Evolutionary conservation across 2,797 vertebrate species (phyloP), one percentile per base, ranked within the genome.

Genomic region (Orestias chungarensis): DNA sequence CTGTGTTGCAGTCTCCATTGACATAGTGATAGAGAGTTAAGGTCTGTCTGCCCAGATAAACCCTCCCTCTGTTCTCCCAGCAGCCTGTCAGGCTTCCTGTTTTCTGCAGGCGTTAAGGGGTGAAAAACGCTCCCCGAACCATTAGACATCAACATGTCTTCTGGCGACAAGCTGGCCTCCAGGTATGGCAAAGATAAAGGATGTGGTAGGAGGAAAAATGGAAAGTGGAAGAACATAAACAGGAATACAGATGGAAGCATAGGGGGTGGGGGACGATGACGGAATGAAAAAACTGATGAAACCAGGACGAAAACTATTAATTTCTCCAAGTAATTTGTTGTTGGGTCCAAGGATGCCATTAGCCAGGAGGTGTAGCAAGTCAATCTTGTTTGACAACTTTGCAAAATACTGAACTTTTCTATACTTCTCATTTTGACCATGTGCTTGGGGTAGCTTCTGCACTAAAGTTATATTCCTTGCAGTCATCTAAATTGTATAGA

Each of bases 11-110:
- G 87, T 92, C 88, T 93, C 76, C 78, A 80, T 82, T 92, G 92
- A 91, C 83, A 82, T 55, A 83, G 74, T 89, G 92, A 95, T 89
- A 77, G 91, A 92, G 79, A 65, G 82, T 64, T 52, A 86, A 85
- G 84, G 85, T 82, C 90, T 93, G 93, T 77, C 87, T 86, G 83
- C 84, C 80, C 70, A 90, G 93, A 95, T 94, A 94, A 93, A 92
- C 91, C 89, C 83, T 83, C 75, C 82, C 72, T 88, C 89, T 87
- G 86, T 86, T 86, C 84, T 86, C 81, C 69, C 86, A 52, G 66
- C 75, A 82, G 88, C 69, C 85, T 67, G 55, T 70, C 80, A 68
- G 86, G 74, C 83, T 64, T 64, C 29, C 66, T 75, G 49, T 70
- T 89, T 83, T 86, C 90, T 88, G 74, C 74, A 66, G 91, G 86